Evolutionary conservation across 2,113 vertebrate species (phyloP).

Genomic region (Plectropomus leopardus): DNA sequence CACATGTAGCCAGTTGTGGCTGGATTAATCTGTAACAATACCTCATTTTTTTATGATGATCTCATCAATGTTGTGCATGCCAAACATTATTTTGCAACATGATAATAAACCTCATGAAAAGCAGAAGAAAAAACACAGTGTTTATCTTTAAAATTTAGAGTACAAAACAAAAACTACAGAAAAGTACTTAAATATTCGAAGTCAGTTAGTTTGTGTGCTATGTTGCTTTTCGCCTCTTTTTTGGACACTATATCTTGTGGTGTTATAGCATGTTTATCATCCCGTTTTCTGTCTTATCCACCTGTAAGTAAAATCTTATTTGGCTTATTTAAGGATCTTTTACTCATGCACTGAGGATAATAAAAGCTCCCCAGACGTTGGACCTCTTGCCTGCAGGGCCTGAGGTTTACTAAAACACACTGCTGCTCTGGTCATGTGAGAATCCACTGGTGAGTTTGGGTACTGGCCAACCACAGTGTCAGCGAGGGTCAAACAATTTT

Average conservation of each 20-base stretch:
- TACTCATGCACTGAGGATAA: neutral
- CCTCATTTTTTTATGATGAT: neutral
- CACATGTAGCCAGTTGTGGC: neutral
- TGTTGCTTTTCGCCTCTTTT: too few relatives aligned
- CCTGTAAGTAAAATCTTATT: neutral
- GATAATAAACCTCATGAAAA: too few relatives aligned
- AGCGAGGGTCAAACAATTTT: conserved; percentile 35
- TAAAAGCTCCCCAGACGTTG: neutral
- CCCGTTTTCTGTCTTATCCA: neutral
- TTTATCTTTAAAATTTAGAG: too few relatives aligned
- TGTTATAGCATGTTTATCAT: neutral
- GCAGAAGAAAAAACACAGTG: too few relatives aligned
- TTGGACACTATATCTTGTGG: neutral
- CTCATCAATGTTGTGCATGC: neutral
- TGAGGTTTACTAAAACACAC: conserved; percentile 39
- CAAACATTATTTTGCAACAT: too few relatives aligned
- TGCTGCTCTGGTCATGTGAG: conserved; percentile 47
- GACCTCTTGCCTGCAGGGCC: neutral
- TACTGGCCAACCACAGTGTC: conserved; percentile 27
- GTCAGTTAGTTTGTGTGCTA: too few relatives aligned
- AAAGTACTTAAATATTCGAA: too few relatives aligned
- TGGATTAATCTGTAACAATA: too few relatives aligned
- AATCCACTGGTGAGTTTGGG: conserved; percentile 46
- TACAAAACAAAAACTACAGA: too few relatives aligned
- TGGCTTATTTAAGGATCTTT: neutral